Conservation (phyloP, 2,797 vertebrate species). For the Paguma larvata region DNA sequence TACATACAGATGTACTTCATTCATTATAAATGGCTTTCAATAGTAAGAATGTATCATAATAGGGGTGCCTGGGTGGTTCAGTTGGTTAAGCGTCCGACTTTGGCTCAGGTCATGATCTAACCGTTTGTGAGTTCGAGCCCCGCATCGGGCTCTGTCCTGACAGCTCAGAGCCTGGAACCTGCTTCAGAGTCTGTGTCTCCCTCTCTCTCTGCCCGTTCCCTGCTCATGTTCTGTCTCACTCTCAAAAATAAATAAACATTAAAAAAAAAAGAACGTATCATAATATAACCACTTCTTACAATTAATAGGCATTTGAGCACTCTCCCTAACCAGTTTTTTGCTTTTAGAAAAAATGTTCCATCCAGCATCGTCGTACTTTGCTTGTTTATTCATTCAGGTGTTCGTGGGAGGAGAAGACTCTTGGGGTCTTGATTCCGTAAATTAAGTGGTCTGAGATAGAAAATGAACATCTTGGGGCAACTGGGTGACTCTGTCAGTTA, state of each 20-base stretch:
- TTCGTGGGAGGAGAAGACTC: background rate
- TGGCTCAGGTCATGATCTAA: no score
- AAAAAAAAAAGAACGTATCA: background rate
- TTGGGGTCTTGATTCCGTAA: background rate
- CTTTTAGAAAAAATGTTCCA: conserved; percentile 4
- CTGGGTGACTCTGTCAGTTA: no score
- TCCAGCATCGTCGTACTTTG: background rate
- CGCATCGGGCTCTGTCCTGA: no score
- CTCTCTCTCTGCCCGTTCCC: no score
- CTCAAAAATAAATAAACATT: no score
- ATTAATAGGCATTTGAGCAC: background rate
- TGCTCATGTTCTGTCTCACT: no score
- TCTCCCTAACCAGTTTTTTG: background rate
- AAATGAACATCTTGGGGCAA: background rate
- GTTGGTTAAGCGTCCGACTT: no score
- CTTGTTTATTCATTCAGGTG: background rate
- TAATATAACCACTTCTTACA: conserved; percentile 1
- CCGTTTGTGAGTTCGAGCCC: no score
- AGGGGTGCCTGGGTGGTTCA: no score
- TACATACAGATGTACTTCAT: background rate
- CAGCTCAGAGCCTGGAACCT: no score
- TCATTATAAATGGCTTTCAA: background rate
- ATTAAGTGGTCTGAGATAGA: background rate
- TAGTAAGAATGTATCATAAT: background rate
- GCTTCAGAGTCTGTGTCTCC: no score